phyloP scores from a whole-genome alignment of 1,140 invertebrate species.

The Drosophila nigrodunni region DNA sequence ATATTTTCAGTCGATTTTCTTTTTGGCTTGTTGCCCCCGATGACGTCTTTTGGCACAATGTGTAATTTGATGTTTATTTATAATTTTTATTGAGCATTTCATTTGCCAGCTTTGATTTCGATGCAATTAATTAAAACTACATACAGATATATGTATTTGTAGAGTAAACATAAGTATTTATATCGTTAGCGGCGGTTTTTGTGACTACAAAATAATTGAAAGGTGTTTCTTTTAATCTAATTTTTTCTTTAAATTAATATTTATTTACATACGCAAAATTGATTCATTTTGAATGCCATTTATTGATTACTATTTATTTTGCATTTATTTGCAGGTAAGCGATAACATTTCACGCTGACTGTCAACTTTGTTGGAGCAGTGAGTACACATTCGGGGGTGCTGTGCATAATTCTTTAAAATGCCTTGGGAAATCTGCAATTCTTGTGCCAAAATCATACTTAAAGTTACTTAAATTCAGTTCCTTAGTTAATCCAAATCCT shows the following conservation, averaged over 20 bases:
- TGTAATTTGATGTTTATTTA: constrained; percentile 43
- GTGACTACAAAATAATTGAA: constrained; percentile 15
- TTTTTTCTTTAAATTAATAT: constrained; percentile 39
- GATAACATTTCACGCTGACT: constrained; percentile 42
- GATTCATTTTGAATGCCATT: constrained; percentile 51
- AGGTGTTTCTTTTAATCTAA: constrained; percentile 19
- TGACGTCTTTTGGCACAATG: constrained; percentile 40
- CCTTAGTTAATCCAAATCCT: constrained; percentile 25
- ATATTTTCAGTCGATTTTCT: constrained; percentile 20
- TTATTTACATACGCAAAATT: constrained; percentile 54
- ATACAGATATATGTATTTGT: background rate
- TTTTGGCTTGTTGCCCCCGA: constrained; percentile 11
- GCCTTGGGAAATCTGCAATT: background rate
- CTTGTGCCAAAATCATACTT: too few relatives aligned
- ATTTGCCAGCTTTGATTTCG: constrained; percentile 18
- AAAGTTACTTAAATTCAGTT: too few relatives aligned
- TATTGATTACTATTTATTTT: constrained; percentile 67
- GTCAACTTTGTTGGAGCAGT: constrained; percentile 22
- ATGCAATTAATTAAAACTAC: constrained; percentile 50
- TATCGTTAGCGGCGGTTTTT: constrained; percentile 17
- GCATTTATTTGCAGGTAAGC: constrained; percentile 72
- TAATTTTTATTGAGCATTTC: constrained; percentile 26
- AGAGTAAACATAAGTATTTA: background rate
- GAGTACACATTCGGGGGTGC: constrained; percentile 33
- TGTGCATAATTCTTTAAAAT: too few relatives aligned